Base-by-base conservation (phyloP, 2,113 vertebrate species). In the Paedocypris sp. region DNA sequence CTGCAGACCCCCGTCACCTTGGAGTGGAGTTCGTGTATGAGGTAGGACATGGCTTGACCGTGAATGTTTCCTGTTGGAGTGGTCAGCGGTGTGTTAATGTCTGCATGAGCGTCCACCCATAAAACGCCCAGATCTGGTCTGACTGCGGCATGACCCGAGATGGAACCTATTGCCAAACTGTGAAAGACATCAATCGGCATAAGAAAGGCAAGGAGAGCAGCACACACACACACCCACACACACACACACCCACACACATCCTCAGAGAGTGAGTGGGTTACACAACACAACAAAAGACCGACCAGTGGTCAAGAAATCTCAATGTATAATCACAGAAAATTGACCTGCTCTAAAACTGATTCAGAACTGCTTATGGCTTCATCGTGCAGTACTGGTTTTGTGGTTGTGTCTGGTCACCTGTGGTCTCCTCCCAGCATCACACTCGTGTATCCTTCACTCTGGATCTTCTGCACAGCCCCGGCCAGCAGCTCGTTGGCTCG, bases 41-140 rank as follows among this genome's bases (percentile, higher is more conserved):
- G 78, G 74, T 71, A 82, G 1, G 83, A 81, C 76, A 85, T 3
- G 0, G 83, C 62, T 73, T 88, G 86, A 0, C 86, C 86, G 13
- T 88, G 86, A 32, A 88, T 32, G 71, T 86, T 87, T 16, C 86
- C 86, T 0, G 83, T 84, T 6, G 71, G 39, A 1, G 75, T 68
- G 59, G 75, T 84, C 42, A 83, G 68, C 0, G 86, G 84, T 1
- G 84, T 88, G 79, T 88, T 85, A 68, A 88, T 78, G 71, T 88
- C 86, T 0, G 86, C 81, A 20, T 88, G 86, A 22, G 86, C 86
- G 20, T 88, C 86, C 11, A 88, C 86, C 85, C 85, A 88, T 9
- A 88, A 70, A 3, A 88, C 71, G 25, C 80, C 77, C 46, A 86
- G 48, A 12, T 68, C 60, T 1, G 68, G 74, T 3, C 66, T 65